Conservation (phyloP, 2,888 invertebrate genomes). For the Scaptomyza reducta region DNA sequence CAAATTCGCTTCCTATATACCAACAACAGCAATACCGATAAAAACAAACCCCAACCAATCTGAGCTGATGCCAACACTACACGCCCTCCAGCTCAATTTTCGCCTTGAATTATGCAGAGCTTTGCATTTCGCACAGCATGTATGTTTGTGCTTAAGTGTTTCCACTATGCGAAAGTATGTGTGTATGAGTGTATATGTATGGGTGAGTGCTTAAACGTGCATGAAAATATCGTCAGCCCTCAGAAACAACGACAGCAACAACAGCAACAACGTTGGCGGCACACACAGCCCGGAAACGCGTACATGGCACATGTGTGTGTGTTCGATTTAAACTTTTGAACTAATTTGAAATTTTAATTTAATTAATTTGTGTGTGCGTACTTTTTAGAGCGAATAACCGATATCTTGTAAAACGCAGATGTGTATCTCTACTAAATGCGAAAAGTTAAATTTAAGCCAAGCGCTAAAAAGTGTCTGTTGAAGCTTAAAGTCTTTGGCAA, state of each 20-base stretch:
- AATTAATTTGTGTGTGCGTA: slow-evolving; percentile 65
- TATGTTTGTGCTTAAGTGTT: slow-evolving; percentile 27
- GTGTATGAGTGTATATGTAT: slow-evolving; percentile 10
- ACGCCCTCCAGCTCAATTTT: slow-evolving; percentile 43
- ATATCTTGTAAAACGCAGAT: slow-evolving; percentile 3
- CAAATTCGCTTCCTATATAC: slow-evolving; percentile 64
- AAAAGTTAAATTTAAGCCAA: neutral
- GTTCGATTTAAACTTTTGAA: slow-evolving; percentile 59
- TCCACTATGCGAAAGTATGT: slow-evolving; percentile 12
- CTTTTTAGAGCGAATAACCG: slow-evolving; percentile 31
- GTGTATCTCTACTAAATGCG: neutral
- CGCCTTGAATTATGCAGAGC: slow-evolving; percentile 64
- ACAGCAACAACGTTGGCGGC: slow-evolving; percentile 5
- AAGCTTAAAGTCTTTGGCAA: neutral
- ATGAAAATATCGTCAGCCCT: slow-evolving; percentile 59
- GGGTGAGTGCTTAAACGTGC: slow-evolving; percentile 63
- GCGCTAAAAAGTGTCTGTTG: neutral
- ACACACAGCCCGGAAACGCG: slow-evolving; percentile 39
- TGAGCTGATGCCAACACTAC: slow-evolving; percentile 8
- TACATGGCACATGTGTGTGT: slow-evolving; percentile 33
- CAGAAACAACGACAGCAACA: slow-evolving; percentile 25
- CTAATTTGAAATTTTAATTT: slow-evolving; percentile 76
- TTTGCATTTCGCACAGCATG: slow-evolving; percentile 25
- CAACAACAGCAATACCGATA: slow-evolving; percentile 19
- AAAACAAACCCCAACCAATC: slow-evolving; percentile 13